Base-by-base conservation (phyloP, 2,888 invertebrate species). In the Seira musarum region DNA sequence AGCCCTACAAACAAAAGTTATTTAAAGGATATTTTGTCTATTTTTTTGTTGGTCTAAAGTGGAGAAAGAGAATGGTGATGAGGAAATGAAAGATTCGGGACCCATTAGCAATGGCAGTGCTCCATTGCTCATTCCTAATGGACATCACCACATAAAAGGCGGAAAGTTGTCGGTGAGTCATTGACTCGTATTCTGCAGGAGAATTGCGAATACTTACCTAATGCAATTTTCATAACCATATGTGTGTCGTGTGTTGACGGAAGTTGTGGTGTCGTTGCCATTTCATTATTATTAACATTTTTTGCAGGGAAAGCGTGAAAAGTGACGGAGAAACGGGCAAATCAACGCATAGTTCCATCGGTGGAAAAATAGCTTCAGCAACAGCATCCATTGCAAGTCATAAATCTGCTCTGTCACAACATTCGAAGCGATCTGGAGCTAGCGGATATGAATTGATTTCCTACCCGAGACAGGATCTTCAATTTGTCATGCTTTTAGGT, bases 381-480 rank as follows among this genome's bases (percentile, higher is more conserved):
- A 85, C 86, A 8, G 86, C 85, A 13, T 86, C 86, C 30, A 79
- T 85, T 8, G 65, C 83, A 8, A 84, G 84, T 81, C 84, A 86
- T 49, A 77, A 81, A 35, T 84, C 84, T 21, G 83, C 88, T 90
- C 91, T 86, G 92, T 93, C 60, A 91, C 92, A 87, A 88, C 89
- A 86, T 88, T 89, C 80, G 90, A 88, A 87, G 68, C 74, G 85
- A 67, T 88, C 88, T 63, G 76, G 71, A n/a, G 71, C 61, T 35
- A 87, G 87, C 72, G 84, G 91, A 10, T 76, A 77, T n/a, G 81
- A 81, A 24, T 57, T 77, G 67, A 72, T 96, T 13, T 91, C 93
- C 0, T 90, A 95, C 66, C 93, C 95, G 0, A 90, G 96, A 40
- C 91, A 92, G 1, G 91, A 94, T 76, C 90, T 97, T 0, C 93